Evolutionary conservation across 2,797 vertebrate species (phyloP), one percentile per base, ranked within the genome.

Genomic region (Sebastes variabilis): DNA sequence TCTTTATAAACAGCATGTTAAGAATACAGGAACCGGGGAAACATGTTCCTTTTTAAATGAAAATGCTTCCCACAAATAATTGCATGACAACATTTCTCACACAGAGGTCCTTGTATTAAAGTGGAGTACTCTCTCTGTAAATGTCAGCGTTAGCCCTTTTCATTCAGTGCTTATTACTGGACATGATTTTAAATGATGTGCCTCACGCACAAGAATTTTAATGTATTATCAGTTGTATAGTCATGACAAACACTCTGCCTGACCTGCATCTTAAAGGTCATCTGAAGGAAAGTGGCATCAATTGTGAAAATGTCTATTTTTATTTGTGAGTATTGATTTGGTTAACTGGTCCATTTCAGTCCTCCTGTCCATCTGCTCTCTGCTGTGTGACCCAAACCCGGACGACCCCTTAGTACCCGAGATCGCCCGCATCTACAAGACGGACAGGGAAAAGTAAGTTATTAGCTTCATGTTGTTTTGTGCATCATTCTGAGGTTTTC

Each of bases 401-500:
- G 98, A 99, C 88, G 98, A 99, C 96, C 98, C 98, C 92, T 97
- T 99, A 98, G 98, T 99, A 97, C 98, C 98, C 81, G 98, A 99
- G 97, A 99, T 99, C 93, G 98, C 98, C 95, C 97, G 98, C 96
- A 99, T 99, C 97, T 99, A 99, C 97, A 99, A 99, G 98, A 99
- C 97, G 97, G 98, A 99, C 97, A 99, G 98, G 97, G 98, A 99
- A 97, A 99, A 99, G 98, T 99, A 90, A 96, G 97, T 72, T 1
- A 6, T 49, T 3, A 3, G 3, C 3, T 14, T 29, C 8, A 24
- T 14, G 12, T 30, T 34, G n/a, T 34, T 71, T 32, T 16, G 5
- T 18, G 16, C 30, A 18, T 70, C 27, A 12, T 55, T 49, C 2
- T 0, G 1, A 18, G 5, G 2, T 5, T 2, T 60, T 65, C 0